Percentiles rank a stretch among this genome's conserved stretches.
These are phyloP conservation scores for Entomyzon cyanotis DNA, from an alignment of 2,113 vertebrate species.

Conservation along the genomic window DNA sequence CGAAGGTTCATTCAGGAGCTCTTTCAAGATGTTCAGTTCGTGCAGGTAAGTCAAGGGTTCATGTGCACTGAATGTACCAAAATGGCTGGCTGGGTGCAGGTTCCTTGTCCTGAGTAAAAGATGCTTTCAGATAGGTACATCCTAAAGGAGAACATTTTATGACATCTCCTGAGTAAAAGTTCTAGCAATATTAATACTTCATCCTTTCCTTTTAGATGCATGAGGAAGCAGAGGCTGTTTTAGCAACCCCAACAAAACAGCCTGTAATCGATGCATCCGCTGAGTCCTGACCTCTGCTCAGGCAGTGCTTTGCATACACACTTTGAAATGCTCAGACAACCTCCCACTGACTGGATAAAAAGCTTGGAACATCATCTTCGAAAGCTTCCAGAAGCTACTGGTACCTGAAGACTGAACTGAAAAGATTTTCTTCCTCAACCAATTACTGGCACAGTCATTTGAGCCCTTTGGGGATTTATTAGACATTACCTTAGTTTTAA, in stretches of 20 bases:
- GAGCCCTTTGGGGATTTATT: slow-evolving; percentile 41
- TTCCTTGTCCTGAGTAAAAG: not conserved
- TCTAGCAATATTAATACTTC: not conserved
- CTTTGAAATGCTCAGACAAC: slow-evolving; percentile 51
- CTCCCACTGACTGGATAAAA: slow-evolving; percentile 48
- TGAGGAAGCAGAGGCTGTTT: slow-evolving; percentile 93
- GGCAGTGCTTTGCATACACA: not conserved
- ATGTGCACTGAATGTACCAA: not conserved
- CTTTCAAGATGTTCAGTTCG: slow-evolving; percentile 98
- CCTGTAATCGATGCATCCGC: slow-evolving; percentile 71
- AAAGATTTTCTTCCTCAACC: slow-evolving; percentile 54
- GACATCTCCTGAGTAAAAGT: not conserved
- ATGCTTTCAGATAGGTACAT: not conserved
- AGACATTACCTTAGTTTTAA: slow-evolving; percentile 37
- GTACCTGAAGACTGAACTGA: slow-evolving; percentile 70
- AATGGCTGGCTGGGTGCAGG: not conserved
- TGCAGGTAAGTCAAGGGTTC: slow-evolving; percentile 80
- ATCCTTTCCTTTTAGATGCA: slow-evolving; percentile 82
- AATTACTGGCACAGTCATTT: slow-evolving; percentile 47
- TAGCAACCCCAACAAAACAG: slow-evolving; percentile 82
- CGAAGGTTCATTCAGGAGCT: slow-evolving; percentile 98
- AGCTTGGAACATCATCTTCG: slow-evolving; percentile 54
- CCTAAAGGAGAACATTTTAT: not conserved
- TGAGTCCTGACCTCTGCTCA: slow-evolving; percentile 84
- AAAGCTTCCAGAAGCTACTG: slow-evolving; percentile 56